Evolutionary conservation across 2,113 vertebrate species (phyloP).

Genomic region (Noturus placidus): DNA sequence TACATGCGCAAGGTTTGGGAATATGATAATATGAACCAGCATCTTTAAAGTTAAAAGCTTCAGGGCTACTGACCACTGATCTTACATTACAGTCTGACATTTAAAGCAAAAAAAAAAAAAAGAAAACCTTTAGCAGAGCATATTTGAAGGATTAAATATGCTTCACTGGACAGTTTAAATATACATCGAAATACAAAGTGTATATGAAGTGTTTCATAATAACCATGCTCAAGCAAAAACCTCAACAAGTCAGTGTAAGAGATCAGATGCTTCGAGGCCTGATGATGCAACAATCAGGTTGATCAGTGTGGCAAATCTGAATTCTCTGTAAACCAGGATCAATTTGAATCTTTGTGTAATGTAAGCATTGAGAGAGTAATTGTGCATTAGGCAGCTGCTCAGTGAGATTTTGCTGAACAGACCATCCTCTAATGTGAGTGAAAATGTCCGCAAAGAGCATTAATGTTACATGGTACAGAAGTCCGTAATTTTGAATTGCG

Average conservation of each 20-base stretch:
- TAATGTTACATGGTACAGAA: background rate
- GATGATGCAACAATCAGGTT: background rate
- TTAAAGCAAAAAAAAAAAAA: background rate
- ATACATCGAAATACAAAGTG: background rate
- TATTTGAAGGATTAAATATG: background rate
- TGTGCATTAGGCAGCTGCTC: background rate
- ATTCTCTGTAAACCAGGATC: background rate
- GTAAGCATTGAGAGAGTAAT: background rate
- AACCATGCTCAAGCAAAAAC: background rate
- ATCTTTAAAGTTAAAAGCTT: conserved; percentile 15
- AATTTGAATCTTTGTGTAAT: background rate
- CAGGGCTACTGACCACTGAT: background rate
- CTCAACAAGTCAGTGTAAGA: background rate
- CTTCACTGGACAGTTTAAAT: background rate
- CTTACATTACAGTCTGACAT: background rate
- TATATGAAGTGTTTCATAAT: background rate
- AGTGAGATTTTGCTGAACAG: background rate
- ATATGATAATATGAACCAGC: background rate
- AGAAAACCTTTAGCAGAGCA: background rate
- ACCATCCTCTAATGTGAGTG: background rate
- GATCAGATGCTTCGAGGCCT: background rate
- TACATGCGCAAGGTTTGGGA: background rate
- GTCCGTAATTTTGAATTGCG: background rate
- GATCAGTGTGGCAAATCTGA: background rate
- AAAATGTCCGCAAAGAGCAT: background rate